These are phyloP conservation scores for Drosophila grimshawi DNA, from an alignment of 1,140 invertebrate species.

Conservation along the genomic window DNA sequence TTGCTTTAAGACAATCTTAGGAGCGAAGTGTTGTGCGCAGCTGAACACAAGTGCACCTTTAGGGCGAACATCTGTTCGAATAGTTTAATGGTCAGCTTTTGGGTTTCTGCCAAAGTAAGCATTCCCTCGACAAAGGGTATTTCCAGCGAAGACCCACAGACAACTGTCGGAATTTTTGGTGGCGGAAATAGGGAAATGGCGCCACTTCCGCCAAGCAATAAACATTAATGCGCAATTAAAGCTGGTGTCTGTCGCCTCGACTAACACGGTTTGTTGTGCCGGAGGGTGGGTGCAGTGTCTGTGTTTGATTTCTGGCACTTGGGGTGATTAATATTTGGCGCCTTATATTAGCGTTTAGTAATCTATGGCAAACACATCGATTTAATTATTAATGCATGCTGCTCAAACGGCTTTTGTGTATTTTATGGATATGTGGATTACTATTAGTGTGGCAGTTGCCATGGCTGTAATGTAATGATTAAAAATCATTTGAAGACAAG, in stretches of 20 bases:
- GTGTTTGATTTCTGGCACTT: constrained; percentile 69
- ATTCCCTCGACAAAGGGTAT: constrained; percentile 9
- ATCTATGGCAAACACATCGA: constrained; percentile 55
- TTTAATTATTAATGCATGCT: neutral
- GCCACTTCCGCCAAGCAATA: constrained; percentile 77
- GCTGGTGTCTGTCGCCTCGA: constrained; percentile 61
- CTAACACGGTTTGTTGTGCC: neutral
- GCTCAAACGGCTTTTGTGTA: constrained; percentile 1
- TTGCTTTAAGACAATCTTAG: neutral
- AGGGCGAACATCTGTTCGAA: neutral
- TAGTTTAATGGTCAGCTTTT: constrained; percentile 2
- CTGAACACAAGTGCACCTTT: neutral
- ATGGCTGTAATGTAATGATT: constrained; percentile 19
- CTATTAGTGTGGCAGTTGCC: constrained; percentile 1
- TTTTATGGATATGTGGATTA: constrained; percentile 32
- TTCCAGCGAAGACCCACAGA: constrained; percentile 13
- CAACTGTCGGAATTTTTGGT: constrained; percentile 42
- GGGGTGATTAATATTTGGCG: constrained; percentile 67
- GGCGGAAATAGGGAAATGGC: constrained; percentile 66
- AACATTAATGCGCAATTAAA: constrained; percentile 82
- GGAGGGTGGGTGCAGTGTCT: constrained; percentile 45
- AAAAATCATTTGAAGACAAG: constrained; percentile 1
- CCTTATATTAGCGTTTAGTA: constrained; percentile 57
- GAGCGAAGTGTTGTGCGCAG: neutral
- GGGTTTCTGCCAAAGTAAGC: constrained; percentile 6